phyloP scores from a whole-genome alignment of 2,797 vertebrate genomes.

The Semotilus atromaculatus region DNA sequence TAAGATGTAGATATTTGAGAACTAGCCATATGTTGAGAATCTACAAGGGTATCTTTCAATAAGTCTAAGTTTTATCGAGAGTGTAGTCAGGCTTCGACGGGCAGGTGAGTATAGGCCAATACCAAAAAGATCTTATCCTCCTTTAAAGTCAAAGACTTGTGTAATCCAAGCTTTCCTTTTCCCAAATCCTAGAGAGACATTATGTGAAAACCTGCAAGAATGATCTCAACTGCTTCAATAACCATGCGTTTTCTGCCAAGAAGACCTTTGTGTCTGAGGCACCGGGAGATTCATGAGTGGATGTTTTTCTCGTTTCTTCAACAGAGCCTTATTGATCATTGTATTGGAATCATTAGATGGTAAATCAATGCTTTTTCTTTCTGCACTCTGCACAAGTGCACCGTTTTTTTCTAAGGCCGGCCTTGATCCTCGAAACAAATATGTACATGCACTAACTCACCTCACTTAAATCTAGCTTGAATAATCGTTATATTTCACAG shows the following conservation, averaged over 20 bases:
- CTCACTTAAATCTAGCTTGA: background rate
- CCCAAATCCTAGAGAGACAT: background rate
- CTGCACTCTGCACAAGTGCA: slow-evolving; percentile 59
- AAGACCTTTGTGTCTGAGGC: slow-evolving; percentile 63
- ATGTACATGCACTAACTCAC: slow-evolving; percentile 21
- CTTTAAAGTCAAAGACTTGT: background rate
- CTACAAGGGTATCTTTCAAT: background rate
- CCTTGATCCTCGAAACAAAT: slow-evolving; percentile 72
- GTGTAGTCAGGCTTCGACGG: background rate
- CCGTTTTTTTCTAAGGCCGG: slow-evolving; percentile 69
- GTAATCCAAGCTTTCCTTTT: background rate
- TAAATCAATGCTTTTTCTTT: slow-evolving; percentile 84
- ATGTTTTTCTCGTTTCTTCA: slow-evolving; percentile 62
- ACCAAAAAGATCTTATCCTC: slow-evolving; percentile 2
- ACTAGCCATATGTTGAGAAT: background rate
- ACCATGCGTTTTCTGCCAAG: slow-evolving; percentile 50
- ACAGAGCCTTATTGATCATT: slow-evolving; percentile 78
- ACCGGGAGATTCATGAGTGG: slow-evolving; percentile 62
- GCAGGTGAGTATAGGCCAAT: background rate
- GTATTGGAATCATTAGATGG: slow-evolving; percentile 85
- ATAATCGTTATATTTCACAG: background rate
- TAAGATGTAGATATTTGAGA: background rate
- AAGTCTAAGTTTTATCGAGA: background rate
- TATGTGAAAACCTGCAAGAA: background rate
- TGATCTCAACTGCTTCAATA: slow-evolving; percentile 36